A percentile compares a stretch with the other conserved stretches of the same genome.
Evolutionary conservation across 2,888 invertebrate species (phyloP).

Genomic region (Volucella bombylans): DNA sequence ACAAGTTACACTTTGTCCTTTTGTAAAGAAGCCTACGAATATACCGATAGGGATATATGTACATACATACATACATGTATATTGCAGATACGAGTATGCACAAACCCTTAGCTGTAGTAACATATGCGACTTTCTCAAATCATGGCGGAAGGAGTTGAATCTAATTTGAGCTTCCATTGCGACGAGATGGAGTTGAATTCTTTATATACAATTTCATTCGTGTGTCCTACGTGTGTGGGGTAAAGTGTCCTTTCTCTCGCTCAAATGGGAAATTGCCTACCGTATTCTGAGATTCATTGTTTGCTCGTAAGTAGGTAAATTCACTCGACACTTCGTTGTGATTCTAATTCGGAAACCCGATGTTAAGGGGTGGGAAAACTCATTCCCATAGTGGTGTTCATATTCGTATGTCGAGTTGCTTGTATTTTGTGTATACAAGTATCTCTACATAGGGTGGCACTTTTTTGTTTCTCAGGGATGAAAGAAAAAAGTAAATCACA

Average conservation of each 20-base stretch:
- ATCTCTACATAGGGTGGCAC: conserved; percentile 5
- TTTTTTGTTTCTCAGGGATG: conserved; percentile 14
- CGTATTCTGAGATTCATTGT: conserved; percentile 69
- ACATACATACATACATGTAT: neutral
- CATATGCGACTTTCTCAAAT: conserved; percentile 69
- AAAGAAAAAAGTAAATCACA: conserved; percentile 42
- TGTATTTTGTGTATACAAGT: conserved; percentile 35
- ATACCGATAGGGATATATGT: neutral
- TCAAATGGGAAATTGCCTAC: conserved; percentile 65
- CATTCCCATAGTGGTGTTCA: conserved; percentile 1
- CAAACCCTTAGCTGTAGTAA: conserved; percentile 9
- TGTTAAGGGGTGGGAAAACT: conserved; percentile 38
- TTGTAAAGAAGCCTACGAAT: conserved; percentile 39
- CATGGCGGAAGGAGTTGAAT: conserved; percentile 70
- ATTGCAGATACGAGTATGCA: neutral
- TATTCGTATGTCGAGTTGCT: no score
- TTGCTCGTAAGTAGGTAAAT: conserved; percentile 73
- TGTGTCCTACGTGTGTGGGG: conserved; percentile 16
- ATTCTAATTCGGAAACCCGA: conserved; percentile 67
- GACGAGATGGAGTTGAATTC: conserved; percentile 58
- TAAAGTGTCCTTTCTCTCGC: conserved; percentile 56
- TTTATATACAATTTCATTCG: conserved; percentile 14
- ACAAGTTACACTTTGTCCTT: conserved; percentile 50
- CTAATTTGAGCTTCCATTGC: conserved; percentile 69
- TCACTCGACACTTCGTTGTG: conserved; percentile 73